Conservation (phyloP, 1,140 invertebrate species). For the Lerema accius region DNA sequence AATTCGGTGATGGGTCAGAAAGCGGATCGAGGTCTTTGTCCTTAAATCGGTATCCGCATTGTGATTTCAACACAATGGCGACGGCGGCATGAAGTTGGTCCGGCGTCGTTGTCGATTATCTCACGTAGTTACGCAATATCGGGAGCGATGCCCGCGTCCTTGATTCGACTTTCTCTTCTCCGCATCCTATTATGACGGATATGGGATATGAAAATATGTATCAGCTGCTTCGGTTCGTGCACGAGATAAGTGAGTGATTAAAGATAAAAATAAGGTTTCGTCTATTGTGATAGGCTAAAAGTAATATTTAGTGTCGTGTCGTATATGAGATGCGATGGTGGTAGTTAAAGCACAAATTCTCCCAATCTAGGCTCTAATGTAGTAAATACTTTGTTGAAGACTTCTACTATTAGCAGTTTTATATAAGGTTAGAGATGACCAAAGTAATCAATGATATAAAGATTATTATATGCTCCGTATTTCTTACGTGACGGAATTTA, state of each 20-base stretch:
- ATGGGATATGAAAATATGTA: conserved; percentile 7
- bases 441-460: too few species aligned
- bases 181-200: conserved; percentile 23
- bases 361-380: too few species aligned
- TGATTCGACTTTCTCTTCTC: conserved; percentile 66
- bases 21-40: conserved; percentile 59
- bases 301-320: too few species aligned
- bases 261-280: neutral
- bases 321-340: too few species aligned
- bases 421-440: too few species aligned
- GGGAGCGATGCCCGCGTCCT: conserved; percentile 71
- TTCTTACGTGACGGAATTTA: too few species aligned
- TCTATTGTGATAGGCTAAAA: too few species aligned
- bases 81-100: conserved; percentile 31
- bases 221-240: conserved; percentile 1
- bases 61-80: conserved; percentile 57
- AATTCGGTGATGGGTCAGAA: conserved; percentile 45
- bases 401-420: too few species aligned
- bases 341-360: too few species aligned
- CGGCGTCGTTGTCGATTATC: conserved; percentile 52
- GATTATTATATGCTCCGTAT: too few species aligned
- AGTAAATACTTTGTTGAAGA: too few species aligned
- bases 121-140: conserved; percentile 67
- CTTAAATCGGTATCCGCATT: conserved; percentile 63
- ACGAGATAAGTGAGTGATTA: neutral